Percentiles rank a stretch among this genome's conserved stretches.
Evolutionary conservation across 2,888 invertebrate genomes (phyloP).

Genomic region (Fabriciana adippe): DNA sequence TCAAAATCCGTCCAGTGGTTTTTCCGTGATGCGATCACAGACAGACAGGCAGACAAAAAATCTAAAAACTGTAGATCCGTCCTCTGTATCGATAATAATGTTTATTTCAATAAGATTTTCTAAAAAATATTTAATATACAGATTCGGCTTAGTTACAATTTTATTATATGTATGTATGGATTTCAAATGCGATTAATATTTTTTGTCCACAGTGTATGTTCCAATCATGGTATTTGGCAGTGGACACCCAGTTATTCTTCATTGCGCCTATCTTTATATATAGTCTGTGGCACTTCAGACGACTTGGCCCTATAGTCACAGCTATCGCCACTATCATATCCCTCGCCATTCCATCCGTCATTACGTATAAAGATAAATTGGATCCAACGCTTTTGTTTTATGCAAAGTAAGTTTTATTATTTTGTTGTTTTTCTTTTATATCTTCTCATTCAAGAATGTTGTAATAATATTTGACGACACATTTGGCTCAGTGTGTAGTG

Average conservation of each 20-base stretch:
- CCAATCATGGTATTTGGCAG: slow-evolving; percentile 87
- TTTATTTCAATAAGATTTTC: too few species aligned
- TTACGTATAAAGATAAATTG: slow-evolving; percentile 82
- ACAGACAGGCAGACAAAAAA: too few species aligned
- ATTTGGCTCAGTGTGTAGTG: too few species aligned
- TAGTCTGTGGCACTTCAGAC: slow-evolving; percentile 85
- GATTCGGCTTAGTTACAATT: too few species aligned
- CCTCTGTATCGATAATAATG: too few species aligned
- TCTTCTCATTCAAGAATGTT: not conserved
- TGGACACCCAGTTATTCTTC: slow-evolving; percentile 85
- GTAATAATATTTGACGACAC: not conserved
- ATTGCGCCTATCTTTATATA: slow-evolving; percentile 86
- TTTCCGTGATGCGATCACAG: too few species aligned
- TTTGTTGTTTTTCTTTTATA: not conserved
- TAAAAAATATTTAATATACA: too few species aligned
- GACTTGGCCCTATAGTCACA: slow-evolving; percentile 80
- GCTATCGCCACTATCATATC: slow-evolving; percentile 73
- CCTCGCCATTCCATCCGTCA: slow-evolving; percentile 77
- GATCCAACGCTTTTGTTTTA: slow-evolving; percentile 87
- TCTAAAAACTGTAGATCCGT: too few species aligned
- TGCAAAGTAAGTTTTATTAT: slow-evolving; percentile 82
- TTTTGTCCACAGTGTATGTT: slow-evolving; percentile 84
- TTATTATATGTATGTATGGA: too few species aligned
- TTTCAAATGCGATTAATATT: not conserved
- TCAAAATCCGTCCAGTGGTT: too few species aligned